These are phyloP conservation scores for Hemibagrus wyckioides DNA, from an alignment of 2,113 vertebrate genomes.

Conservation along the genomic window DNA sequence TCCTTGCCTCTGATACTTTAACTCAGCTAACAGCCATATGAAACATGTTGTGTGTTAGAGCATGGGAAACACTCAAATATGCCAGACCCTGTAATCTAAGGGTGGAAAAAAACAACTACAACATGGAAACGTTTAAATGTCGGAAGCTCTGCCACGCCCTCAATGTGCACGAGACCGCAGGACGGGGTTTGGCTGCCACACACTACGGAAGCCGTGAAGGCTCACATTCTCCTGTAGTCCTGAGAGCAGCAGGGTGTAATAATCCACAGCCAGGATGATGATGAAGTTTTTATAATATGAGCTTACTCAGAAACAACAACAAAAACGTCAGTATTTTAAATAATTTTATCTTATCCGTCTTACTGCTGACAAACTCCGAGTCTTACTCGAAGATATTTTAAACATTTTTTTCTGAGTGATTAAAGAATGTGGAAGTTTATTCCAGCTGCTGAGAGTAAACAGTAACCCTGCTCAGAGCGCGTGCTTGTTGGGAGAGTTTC, in stretches of 20 bases:
- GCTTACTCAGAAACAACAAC: too few species aligned
- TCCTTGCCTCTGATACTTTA: too few species aligned
- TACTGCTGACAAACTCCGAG: neutral
- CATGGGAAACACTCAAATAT: too few species aligned
- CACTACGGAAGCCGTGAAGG: slow-evolving; percentile 3
- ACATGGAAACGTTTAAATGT: neutral
- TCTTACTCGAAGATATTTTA: neutral
- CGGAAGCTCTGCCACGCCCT: neutral
- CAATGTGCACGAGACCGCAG: neutral
- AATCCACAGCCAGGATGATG: neutral
- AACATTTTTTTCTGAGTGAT: neutral
- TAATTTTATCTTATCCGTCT: neutral
- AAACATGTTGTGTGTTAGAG: neutral
- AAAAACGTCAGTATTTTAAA: neutral
- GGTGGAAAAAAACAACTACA: neutral
- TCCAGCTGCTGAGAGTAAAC: neutral
- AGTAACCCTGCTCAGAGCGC: neutral
- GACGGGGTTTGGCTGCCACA: neutral
- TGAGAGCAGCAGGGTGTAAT: too few species aligned
- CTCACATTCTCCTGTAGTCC: neutral
- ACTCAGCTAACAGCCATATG: too few species aligned
- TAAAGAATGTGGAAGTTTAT: neutral
- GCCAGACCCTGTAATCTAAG: too few species aligned
- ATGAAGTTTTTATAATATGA: too few species aligned
- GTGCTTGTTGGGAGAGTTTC: neutral